Percentiles rank a stretch among this genome's conserved stretches.
phyloP scores from a whole-genome alignment of 2,888 invertebrate genomes.

The Crematogaster levior region DNA sequence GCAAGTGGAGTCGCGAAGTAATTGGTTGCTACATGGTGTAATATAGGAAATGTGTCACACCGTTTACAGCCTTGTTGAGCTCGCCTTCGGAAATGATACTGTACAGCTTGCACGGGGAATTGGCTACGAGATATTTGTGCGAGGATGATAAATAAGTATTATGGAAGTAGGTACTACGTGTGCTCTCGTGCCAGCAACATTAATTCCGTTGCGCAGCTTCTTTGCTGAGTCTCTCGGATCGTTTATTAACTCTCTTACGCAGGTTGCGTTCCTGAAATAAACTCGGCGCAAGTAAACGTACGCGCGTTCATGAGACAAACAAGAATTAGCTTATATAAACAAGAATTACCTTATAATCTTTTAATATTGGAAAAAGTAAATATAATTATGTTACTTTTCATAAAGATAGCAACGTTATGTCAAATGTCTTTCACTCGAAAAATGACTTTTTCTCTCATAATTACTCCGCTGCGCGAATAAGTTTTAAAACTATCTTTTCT shows the following conservation, averaged over 20 bases:
- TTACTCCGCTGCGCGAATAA: too few relatives aligned
- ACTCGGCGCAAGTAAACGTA: background rate
- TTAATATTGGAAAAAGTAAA: background rate
- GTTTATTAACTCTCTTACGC: constrained; percentile 26
- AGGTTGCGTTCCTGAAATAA: constrained; percentile 26
- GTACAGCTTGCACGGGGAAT: background rate
- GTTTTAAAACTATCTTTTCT: background rate
- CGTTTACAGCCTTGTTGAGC: constrained; percentile 17
- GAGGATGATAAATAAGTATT: constrained; percentile 34
- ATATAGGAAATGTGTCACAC: constrained; percentile 19
- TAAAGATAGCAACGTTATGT: background rate
- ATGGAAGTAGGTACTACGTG: constrained; percentile 9
- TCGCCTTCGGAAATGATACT: background rate
- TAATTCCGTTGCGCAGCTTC: constrained; percentile 20
- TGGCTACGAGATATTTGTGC: constrained; percentile 30
- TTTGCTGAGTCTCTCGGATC: constrained; percentile 11
- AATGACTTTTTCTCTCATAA: too few relatives aligned
- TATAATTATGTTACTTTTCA: background rate
- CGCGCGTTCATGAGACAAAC: background rate
- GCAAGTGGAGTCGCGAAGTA: background rate
- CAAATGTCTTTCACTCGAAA: background rate
- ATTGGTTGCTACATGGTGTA: constrained; percentile 19
- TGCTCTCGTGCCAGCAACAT: constrained; percentile 19
- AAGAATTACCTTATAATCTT: background rate
- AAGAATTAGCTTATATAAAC: background rate